Evolutionary conservation across 2,888 invertebrate species (phyloP), one percentile per base, ranked within the genome.

Genomic region (Diplolepis rosae): DNA sequence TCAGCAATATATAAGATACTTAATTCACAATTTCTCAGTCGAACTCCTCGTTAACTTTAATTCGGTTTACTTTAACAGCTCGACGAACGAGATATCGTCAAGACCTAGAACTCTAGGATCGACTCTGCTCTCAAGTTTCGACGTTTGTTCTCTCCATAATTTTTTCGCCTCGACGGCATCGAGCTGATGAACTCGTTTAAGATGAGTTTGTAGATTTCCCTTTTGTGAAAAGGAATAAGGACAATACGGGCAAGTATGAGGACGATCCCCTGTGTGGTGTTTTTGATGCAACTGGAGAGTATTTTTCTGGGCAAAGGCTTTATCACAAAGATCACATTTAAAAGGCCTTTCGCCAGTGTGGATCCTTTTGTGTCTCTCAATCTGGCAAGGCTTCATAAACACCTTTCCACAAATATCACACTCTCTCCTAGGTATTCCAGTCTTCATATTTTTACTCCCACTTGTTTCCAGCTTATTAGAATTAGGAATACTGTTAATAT

Each of bases 271-370:
- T 0, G 90, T 89, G 85, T 94, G 93, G 72, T 90, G 90, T 68
- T 90, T 90, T 79, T 91, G 89, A 83, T 94, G 94, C 75, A 91
- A 90, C 68, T 91, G 89, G 35, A 93, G 86, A 0, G 92, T 90
- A 28, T 91, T 92, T 76, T 91, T 91, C 78, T 92, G 92, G 65
- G 91, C 91, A 80, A 93, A 93, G 1, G 91, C 90, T 82, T 91
- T 92, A 4, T 88, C 85, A 83, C 93, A 94, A 24, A 90, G 83
- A 11, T 84, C 81, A 81, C 93, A 93, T 30, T 90, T 89, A 84
- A 90, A 92, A 1, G 92, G 92, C 66, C 90, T 88, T 74, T 92
- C 92, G 6, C 91, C 91, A 1, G 92, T 92, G 80, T 93, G 93
- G 30, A 91, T 90, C 15, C 91, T 85, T 51, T 89, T 88, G 79